A percentile compares a stretch with the other conserved stretches of the same genome.
phyloP scores from a whole-genome alignment of 2,113 vertebrate genomes.

The Corydoras maculifer region DNA sequence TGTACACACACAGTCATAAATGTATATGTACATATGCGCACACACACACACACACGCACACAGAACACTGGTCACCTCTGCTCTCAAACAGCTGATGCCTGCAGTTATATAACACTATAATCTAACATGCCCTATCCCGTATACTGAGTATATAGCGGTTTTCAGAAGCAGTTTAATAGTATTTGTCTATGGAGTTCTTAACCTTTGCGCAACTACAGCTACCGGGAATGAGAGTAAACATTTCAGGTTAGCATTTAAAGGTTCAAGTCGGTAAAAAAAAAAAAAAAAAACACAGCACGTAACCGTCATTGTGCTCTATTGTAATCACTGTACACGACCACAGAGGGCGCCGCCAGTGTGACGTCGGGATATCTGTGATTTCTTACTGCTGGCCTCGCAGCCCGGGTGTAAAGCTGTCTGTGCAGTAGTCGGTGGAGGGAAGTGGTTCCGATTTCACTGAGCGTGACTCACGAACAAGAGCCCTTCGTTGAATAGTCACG shows the following conservation, averaged over 20 bases:
- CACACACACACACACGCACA: no score
- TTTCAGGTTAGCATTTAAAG: constrained; percentile 7
- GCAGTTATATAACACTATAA: no score
- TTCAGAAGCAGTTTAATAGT: neutral
- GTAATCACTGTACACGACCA: constrained; percentile 9
- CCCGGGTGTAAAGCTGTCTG: no score
- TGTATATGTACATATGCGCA: no score
- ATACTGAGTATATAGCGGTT: neutral
- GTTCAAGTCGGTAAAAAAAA: constrained; percentile 33
- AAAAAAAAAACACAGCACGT: neutral
- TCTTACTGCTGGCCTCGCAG: no score
- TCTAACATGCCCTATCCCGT: no score
- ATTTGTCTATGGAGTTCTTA: neutral
- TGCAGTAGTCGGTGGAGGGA: no score
- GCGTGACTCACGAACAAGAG: neutral
- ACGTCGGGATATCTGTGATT: neutral
- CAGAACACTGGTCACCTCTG: no score
- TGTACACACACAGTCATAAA: no score
- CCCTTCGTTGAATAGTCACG: constrained; percentile 7
- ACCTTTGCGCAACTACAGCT: neutral
- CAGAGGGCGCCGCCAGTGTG: neutral
- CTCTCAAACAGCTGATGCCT: neutral
- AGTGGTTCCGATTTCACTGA: neutral
- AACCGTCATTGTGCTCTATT: constrained; percentile 13
- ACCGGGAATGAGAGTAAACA: neutral